Conservation (phyloP, 2,888 invertebrate species). For the Leistus spinibarbis region DNA sequence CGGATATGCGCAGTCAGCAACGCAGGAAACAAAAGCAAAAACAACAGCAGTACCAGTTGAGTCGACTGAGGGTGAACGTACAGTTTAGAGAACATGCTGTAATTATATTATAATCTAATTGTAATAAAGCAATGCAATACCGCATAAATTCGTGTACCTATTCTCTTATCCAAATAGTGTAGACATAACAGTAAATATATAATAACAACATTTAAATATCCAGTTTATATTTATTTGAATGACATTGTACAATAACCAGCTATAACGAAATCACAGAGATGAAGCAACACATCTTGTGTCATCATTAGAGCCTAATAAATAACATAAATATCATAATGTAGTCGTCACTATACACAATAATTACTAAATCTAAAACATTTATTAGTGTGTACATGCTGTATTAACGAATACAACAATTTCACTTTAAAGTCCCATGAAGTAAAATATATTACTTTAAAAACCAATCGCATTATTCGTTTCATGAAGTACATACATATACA, state of each 20-base stretch:
- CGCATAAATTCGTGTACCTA: no score
- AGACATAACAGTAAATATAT: no score
- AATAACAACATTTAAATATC: background rate
- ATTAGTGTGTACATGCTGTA: background rate
- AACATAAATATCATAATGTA: conserved; percentile 27
- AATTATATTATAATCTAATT: no score
- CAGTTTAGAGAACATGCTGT: no score
- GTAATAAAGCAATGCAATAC: no score
- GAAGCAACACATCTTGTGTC: conserved; percentile 35
- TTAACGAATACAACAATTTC: conserved; percentile 18
- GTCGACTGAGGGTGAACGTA: no score
- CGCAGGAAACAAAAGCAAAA: no score
- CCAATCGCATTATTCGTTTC: conserved; percentile 10
- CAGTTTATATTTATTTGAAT: conserved; percentile 10
- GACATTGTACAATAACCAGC: conserved; percentile 25
- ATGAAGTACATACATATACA: conserved; percentile 20
- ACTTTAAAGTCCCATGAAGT: conserved; percentile 22
- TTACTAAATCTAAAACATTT: background rate
- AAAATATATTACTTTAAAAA: conserved; percentile 26
- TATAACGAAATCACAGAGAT: conserved; percentile 32
- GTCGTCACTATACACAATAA: background rate
- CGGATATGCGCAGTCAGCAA: no score
- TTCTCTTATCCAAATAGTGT: no score
- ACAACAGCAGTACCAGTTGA: no score
- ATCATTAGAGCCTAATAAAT: conserved; percentile 33